Conservation (phyloP, 2,113 vertebrate genomes). For the Passerina amoena region DNA sequence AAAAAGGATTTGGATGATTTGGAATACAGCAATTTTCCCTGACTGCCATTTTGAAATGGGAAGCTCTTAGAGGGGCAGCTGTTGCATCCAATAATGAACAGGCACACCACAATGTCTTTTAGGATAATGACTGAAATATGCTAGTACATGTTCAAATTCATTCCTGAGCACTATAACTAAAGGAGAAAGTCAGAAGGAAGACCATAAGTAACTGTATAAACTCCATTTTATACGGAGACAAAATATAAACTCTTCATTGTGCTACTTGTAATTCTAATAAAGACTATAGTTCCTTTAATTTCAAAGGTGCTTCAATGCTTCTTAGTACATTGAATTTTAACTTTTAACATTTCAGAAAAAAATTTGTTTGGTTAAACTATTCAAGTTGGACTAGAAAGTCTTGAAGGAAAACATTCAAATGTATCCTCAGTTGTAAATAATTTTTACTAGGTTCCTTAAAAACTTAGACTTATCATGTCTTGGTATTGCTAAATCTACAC, state of each 20-base stretch:
- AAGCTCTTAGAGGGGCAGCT: neutral
- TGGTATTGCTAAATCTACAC: neutral
- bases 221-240: neutral
- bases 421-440: neutral
- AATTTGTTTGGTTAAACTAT: neutral
- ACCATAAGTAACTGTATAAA: neutral
- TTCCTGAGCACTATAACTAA: neutral
- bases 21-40: neutral
- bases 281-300: neutral
- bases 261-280: neutral
- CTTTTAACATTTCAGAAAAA: neutral
- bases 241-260: neutral
- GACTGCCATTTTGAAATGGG: neutral
- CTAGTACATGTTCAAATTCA: neutral
- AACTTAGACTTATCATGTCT: neutral
- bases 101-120: neutral
- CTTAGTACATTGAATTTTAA: neutral
- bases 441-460: neutral
- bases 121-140: neutral
- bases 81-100: neutral
- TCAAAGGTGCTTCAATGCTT: too few species aligned
- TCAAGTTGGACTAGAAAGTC: neutral
- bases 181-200: neutral
- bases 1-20: neutral
- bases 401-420: neutral